Base-by-base conservation (phyloP, 2,113 vertebrate genomes). In the Chroicocephalus ridibundus region DNA sequence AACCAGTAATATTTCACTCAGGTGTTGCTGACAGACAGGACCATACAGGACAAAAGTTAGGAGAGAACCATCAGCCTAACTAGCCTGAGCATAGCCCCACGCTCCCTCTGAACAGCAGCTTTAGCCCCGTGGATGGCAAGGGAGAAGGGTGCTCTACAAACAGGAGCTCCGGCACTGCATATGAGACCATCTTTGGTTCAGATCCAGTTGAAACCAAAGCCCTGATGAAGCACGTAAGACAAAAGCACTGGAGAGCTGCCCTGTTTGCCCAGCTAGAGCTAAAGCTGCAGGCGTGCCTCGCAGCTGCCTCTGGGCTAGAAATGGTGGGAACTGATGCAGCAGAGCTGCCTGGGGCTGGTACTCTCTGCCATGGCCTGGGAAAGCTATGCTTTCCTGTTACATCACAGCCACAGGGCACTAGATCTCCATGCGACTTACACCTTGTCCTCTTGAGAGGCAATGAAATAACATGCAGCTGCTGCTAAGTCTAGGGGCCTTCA, bases 231-330 rank as follows among this genome's bases (percentile, higher is more conserved):
- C 51, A 60, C 4, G 0, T 42, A 44, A 64, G 55, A 90, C 82
- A 87, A 69, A 87, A 87, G 87, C 74, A 20, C 27, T 40, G 66
- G 55, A 80, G 87, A 84, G 52, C 15, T 2, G 8, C 62, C 57
- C 1, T 2, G 54, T 85, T 85, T 85, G 87, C 54, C 75, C 4
- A 8, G 82, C 87, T 79, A 46, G 7, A 93, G 81, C 92, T 65
- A 32, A 62, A 86, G 90, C 66, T 95, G 82, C 57, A 60, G 66
- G 81, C 40, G 62, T 89, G 75, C 16, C 36, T 89, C 52, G 32
- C 22, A 71, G 62, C 36, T 94, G 90, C 84, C 94, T 69, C 90
- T 90, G 92, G 90, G 93, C 90, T 93, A 85, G 70, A 72, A 85
- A 79, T 13, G 75, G 58, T 90, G 87, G 82, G 92, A 94, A 95